Evolutionary conservation across 2,888 invertebrate species (phyloP).

Genomic region (Eupithecia inturbata): DNA sequence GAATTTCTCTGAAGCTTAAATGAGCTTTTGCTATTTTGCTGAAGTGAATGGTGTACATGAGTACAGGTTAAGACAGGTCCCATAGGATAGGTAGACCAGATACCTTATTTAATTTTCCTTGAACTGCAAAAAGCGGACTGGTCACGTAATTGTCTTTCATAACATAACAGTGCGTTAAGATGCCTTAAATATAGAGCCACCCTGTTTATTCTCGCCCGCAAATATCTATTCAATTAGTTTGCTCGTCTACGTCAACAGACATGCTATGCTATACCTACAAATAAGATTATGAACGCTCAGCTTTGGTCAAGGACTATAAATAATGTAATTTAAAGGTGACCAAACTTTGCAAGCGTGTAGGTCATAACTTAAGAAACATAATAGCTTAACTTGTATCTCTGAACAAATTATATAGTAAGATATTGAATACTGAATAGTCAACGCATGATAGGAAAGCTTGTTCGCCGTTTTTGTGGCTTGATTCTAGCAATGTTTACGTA

Average conservation of each 20-base stretch:
- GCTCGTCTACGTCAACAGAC: constrained; percentile 53
- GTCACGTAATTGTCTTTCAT: neutral
- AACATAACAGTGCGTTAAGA: neutral
- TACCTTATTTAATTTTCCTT: neutral
- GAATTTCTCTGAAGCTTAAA: neutral
- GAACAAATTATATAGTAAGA: neutral
- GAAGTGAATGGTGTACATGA: neutral
- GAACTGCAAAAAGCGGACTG: neutral
- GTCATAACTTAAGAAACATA: neutral
- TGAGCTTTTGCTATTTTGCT: neutral
- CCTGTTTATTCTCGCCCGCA: constrained; percentile 35
- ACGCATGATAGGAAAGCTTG: neutral
- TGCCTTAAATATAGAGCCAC: neutral
- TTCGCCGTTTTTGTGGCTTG: neutral
- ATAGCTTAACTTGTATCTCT: neutral
- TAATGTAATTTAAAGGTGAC: neutral
- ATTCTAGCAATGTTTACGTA: neutral
- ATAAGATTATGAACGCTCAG: constrained; percentile 52
- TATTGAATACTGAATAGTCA: neutral
- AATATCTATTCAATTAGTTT: constrained; percentile 51
- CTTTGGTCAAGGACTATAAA: neutral
- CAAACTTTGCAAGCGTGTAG: neutral
- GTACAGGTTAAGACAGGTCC: too few species aligned
- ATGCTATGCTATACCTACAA: constrained; percentile 44
- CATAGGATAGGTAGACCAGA: too few species aligned